Evolutionary conservation across 1,140 invertebrate species (phyloP), one percentile per base, ranked within the genome.

Genomic region (Penaeus indicus): DNA sequence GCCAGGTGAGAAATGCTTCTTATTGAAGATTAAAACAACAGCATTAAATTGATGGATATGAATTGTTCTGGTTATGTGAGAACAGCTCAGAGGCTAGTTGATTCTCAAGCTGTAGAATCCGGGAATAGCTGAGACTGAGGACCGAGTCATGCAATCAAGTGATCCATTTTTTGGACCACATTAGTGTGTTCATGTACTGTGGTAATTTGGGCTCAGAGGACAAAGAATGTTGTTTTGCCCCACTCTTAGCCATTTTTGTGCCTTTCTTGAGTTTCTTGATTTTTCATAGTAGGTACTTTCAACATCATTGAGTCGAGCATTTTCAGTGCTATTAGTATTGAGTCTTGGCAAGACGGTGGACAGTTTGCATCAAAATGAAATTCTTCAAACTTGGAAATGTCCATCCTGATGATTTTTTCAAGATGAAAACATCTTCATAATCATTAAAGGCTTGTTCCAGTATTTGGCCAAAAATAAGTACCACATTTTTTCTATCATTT

Each of bases 351-450:
- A 10, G n/a, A 25, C 38, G 69, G 69, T 75, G 69, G 69, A 32
- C n/a, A 11, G 38, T 32, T 75, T 75, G 69, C 69, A 75, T 25
- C 69, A 75, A 75, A 25, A 32, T 75, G 69, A 75, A 75, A n/a
- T n/a, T 32, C 47, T 42, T 54, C 27, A 38, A 21, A 60, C n/a
- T 64, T 61, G 42, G 69, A 84, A 27, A 84, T 84, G 63, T 84
- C 82, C 42, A 69, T 64, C 38, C 62, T 22, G 16, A 84, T 72
- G 64, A 69, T 84, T 72, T 72, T 84, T 62, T 64, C 82, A 84
- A 84, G 69, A 84, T 64, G 21, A 38, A 19, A n/a, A 64, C 63
- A 67, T 84, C 82, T 84, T 84, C 82, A 84, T 84, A 84, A 72
- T 84, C 62, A 19, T 62, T 80, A 47, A 80, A 80, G 42, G 78